A percentile compares a stretch with the other conserved stretches of the same genome.
Conservation (phyloP, 2,113 vertebrate species). For the Psittacus erithacus region DNA sequence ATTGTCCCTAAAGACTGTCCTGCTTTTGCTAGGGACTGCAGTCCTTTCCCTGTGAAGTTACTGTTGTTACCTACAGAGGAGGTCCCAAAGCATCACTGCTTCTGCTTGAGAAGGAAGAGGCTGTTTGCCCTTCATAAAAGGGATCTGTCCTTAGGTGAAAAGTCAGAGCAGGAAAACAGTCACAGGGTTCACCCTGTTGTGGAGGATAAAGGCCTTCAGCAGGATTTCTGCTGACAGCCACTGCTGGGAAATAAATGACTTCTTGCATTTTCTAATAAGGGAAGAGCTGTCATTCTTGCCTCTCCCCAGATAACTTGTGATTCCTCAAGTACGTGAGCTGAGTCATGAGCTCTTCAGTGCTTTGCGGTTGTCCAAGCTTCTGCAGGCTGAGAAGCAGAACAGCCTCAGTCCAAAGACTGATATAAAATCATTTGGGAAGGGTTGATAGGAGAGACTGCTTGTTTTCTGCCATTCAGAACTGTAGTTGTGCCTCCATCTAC, state of each 20-base stretch:
- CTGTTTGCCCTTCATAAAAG: not conserved
- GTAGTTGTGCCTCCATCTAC: not conserved
- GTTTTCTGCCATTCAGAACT: not conserved
- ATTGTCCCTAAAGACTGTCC: not conserved
- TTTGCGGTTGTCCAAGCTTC: not conserved
- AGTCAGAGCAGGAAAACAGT: not conserved
- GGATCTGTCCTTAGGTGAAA: not conserved
- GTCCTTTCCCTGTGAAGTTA: not conserved
- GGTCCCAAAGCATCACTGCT: not conserved
- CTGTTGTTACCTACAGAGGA: not conserved
- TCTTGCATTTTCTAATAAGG: not conserved
- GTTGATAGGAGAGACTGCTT: not conserved
- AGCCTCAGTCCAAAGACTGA: not conserved
- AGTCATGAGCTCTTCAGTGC: not conserved
- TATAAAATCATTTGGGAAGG: not conserved
- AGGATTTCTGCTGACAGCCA: not conserved
- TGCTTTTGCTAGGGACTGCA: not conserved
- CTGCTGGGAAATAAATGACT: not conserved
- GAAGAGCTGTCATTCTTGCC: not conserved
- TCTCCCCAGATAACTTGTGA: not conserved
- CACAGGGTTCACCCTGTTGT: not conserved
- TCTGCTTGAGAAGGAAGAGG: not conserved
- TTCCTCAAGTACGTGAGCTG: not conserved
- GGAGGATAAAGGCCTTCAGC: not conserved
- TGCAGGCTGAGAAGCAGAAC: not conserved